Evolutionary conservation across 1,140 invertebrate species (phyloP).

Genomic region (Heliothis virescens): DNA sequence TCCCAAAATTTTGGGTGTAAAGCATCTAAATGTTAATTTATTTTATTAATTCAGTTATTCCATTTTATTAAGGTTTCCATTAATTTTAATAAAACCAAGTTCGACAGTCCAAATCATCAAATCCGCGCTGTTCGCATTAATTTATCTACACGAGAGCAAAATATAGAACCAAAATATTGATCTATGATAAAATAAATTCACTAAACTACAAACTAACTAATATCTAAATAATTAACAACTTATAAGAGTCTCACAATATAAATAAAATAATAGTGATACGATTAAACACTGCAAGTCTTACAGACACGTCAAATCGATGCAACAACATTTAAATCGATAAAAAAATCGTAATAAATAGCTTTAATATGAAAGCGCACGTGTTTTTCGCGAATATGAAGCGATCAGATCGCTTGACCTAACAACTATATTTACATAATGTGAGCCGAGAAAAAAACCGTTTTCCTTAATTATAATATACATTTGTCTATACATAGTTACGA

Average conservation of each 20-base stretch:
- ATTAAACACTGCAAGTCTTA: constrained; percentile 64
- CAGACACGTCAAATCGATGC: constrained; percentile 59
- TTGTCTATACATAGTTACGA: constrained; percentile 68
- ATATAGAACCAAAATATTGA: constrained; percentile 51
- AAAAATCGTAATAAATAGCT: constrained; percentile 56
- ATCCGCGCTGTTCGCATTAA: constrained; percentile 26
- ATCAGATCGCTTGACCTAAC: constrained; percentile 75
- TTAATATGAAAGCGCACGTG: constrained; percentile 56
- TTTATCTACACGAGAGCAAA: constrained; percentile 44
- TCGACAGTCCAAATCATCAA: constrained; percentile 3
- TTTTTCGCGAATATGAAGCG: constrained; percentile 58
- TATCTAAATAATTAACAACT: constrained; percentile 58
- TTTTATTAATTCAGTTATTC: not conserved
- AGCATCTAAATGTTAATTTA: too few species aligned
- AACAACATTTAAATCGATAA: constrained; percentile 68
- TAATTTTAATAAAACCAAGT: not conserved
- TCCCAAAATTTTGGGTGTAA: too few species aligned
- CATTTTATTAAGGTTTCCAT: not conserved
- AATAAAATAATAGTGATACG: constrained; percentile 44
- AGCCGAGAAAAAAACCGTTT: constrained; percentile 65
- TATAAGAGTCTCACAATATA: constrained; percentile 57
- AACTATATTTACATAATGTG: constrained; percentile 80
- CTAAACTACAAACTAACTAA: constrained; percentile 59
- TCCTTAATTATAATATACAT: constrained; percentile 74
- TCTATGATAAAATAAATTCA: constrained; percentile 60